Percentiles rank a stretch among this genome's conserved stretches.
These are phyloP conservation scores for Aspidapion aeneum DNA, from an alignment of 2,888 invertebrate genomes.

Conservation along the genomic window DNA sequence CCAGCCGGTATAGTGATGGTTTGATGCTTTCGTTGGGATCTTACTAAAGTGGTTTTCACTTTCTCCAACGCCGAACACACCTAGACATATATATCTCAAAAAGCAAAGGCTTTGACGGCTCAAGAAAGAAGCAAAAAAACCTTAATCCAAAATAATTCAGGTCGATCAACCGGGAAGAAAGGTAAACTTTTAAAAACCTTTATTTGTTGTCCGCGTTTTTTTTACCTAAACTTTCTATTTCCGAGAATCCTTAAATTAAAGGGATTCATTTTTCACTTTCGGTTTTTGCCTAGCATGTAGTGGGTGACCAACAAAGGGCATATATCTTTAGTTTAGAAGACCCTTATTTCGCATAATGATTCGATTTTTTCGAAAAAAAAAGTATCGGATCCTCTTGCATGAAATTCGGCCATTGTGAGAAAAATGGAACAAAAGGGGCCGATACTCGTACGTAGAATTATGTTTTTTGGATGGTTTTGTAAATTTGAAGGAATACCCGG, in stretches of 20 bases:
- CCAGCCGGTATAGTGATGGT: too few relatives aligned
- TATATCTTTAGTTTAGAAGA: too few relatives aligned
- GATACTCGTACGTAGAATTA: constrained; percentile 36
- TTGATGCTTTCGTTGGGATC: too few relatives aligned
- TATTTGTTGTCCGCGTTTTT: constrained; percentile 1
- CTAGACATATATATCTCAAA: too few relatives aligned
- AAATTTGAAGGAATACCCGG: too few relatives aligned
- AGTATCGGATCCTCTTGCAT: constrained; percentile 33
- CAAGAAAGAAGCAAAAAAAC: too few relatives aligned
- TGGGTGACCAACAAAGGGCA: constrained; percentile 31
- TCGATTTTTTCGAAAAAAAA: constrained; percentile 21
- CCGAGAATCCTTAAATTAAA: constrained; percentile 28
- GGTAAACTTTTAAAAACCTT: background rate
- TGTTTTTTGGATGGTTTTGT: too few relatives aligned
- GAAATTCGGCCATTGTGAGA: constrained; percentile 38
- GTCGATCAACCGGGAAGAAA: constrained; percentile 33
- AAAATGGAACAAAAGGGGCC: constrained; percentile 35
- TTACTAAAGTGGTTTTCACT: too few relatives aligned
- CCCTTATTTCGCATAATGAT: constrained; percentile 25
- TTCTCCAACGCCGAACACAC: too few relatives aligned
- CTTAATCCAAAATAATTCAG: too few relatives aligned
- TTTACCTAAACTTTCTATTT: constrained; percentile 13
- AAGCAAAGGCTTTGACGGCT: too few relatives aligned
- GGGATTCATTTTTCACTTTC: constrained; percentile 40
- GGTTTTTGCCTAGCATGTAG: constrained; percentile 29